Base-by-base conservation (phyloP, 2,113 vertebrate species). In the Ceyx margarethae region DNA sequence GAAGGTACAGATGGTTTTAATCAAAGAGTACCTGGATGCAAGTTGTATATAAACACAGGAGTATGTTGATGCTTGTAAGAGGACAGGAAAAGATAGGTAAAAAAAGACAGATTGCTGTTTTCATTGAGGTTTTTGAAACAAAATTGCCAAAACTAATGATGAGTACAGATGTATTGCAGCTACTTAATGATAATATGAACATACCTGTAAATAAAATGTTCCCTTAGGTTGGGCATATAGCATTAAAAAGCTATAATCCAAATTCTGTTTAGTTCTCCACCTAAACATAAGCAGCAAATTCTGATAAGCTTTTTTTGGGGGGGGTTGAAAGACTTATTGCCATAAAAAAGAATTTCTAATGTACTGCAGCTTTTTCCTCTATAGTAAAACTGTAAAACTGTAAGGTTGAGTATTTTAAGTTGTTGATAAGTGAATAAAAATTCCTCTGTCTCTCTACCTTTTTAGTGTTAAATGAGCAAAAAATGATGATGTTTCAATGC, bases 191-290 rank as follows among this genome's bases (percentile, higher is more conserved):
- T 77, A 84, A 25, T 26, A 62, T 46, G 43, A 77, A 94, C 94
- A 74, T 97, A 99, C 99, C 99, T 99, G 99, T 91, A 99, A 97
- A 85, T 99, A 99, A 94, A 98, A 98, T 9, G 37, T 97, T 74
- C 98, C 99, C 96, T 98, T 99, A 61, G 97, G 95, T 31, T 99
- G 98, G 31, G 98, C 98, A 81, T 99, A 99, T 9, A 98, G 96
- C 99, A 99, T 99, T 91, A 99, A 98, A 94, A 98, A 98, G 95
- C 98, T 99, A 95, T 98, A 99, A 96, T 99, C 99, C 97, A 99
- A 96, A 85, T 98, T 98, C 97, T 99, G 98, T 94, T 99, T 99
- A 21, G 97, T 97, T 96, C 96, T 95, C 98, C 98, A 98, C 88
- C 99, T 99, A 96, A 93, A 96, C 64, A 89, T n/a, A 95, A 97